phyloP scores from a whole-genome alignment of 2,797 vertebrate genomes.

The Sebastolobus alascanus region DNA sequence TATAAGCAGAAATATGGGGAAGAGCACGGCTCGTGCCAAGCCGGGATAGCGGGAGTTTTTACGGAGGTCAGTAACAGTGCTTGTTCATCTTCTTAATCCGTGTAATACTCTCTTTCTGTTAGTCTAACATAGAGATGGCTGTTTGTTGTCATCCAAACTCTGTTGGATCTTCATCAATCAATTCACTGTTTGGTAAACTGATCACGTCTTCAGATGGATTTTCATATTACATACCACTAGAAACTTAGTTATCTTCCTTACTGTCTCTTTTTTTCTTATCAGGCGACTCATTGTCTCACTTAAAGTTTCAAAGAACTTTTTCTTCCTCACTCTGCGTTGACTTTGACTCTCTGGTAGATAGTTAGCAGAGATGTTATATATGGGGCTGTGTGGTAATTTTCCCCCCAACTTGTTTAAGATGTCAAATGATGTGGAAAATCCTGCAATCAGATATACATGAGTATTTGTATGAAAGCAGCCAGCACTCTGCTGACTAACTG shows the following conservation, averaged over 20 bases:
- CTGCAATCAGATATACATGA: slow-evolving; percentile 20
- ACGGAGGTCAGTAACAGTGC: slow-evolving; percentile 90
- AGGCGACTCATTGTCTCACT: neutral
- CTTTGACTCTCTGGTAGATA: slow-evolving; percentile 24
- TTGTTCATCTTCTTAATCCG: slow-evolving; percentile 63
- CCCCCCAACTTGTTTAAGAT: slow-evolving; percentile 34
- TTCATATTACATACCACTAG: neutral
- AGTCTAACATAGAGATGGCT: slow-evolving; percentile 3
- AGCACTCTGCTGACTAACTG: slow-evolving; percentile 28
- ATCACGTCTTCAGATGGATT: neutral
- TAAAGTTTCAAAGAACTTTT: slow-evolving; percentile 9
- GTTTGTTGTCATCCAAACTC: slow-evolving; percentile 18
- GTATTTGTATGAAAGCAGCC: slow-evolving; percentile 38
- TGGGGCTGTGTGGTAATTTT: neutral
- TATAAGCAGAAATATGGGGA: slow-evolving; percentile 99
- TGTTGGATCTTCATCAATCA: slow-evolving; percentile 20
- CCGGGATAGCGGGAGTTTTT: slow-evolving; percentile 96
- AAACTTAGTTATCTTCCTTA: neutral
- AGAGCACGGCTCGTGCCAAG: slow-evolving; percentile 99
- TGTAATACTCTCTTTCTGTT: slow-evolving; percentile 41
- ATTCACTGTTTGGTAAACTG: slow-evolving; percentile 4
- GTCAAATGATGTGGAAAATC: slow-evolving; percentile 57
- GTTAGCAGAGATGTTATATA: slow-evolving; percentile 10
- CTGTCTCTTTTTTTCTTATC: neutral
- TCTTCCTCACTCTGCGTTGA: slow-evolving; percentile 18